Evolutionary conservation across 2,888 invertebrate species (phyloP).

Genomic region (Platypus cylindrus): DNA sequence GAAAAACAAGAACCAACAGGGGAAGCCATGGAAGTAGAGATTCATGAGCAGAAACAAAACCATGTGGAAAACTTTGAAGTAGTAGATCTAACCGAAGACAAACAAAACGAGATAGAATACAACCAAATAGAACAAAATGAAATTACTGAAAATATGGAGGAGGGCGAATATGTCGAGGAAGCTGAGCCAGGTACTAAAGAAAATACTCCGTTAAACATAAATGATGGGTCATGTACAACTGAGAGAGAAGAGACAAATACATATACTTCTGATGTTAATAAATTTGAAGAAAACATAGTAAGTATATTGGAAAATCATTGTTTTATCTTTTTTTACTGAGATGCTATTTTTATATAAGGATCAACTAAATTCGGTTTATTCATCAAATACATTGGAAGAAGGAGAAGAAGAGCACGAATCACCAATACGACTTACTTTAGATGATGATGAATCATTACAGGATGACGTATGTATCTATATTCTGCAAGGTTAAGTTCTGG

Average conservation of each 20-base stretch:
- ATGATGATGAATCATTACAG: constrained; percentile 29
- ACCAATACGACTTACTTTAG: constrained; percentile 27
- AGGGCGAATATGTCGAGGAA: constrained; percentile 5
- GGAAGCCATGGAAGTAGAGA: constrained; percentile 1
- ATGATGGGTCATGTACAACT: no score
- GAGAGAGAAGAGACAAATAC: no score
- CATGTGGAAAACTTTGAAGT: constrained; percentile 19
- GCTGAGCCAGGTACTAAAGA: constrained; percentile 2
- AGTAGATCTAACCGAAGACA: constrained; percentile 11
- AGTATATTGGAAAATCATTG: no score
- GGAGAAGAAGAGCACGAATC: constrained; percentile 20
- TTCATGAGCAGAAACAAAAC: constrained; percentile 20
- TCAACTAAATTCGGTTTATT: constrained; percentile 1
- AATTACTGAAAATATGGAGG: constrained; percentile 3
- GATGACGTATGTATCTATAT: no score
- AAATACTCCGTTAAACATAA: no score
- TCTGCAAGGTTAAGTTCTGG: no score
- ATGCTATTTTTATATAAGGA: constrained; percentile 2
- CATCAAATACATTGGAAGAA: constrained; percentile 5
- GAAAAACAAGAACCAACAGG: constrained; percentile 14
- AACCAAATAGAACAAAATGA: constrained; percentile 20
- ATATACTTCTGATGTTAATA: no score
- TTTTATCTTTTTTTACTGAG: no score
- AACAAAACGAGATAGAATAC: constrained; percentile 2
- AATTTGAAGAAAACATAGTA: no score